These are phyloP conservation scores for Sebastes nivosus DNA, from an alignment of 2,797 vertebrate genomes.

Conservation along the genomic window DNA sequence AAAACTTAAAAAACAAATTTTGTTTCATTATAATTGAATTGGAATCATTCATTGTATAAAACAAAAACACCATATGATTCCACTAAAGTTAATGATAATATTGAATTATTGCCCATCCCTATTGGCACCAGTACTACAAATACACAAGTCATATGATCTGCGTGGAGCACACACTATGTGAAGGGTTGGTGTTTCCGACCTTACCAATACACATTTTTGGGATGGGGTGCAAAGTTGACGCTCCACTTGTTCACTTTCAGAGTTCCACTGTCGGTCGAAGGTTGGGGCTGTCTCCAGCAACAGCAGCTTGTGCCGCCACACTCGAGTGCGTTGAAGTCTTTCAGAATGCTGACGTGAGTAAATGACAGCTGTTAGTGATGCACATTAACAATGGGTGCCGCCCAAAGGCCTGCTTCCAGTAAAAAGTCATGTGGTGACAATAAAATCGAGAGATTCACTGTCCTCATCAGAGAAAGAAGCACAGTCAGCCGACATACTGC, in stretches of 20 bases:
- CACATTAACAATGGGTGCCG: neutral
- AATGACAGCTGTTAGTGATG: constrained; percentile 23
- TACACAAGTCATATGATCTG: neutral
- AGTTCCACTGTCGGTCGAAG: constrained; percentile 80
- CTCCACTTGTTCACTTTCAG: constrained; percentile 85
- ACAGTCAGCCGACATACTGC: neutral
- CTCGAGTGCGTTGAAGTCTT: constrained; percentile 93
- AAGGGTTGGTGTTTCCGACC: neutral
- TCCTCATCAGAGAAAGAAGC: neutral
- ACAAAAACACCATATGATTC: neutral
- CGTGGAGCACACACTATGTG: neutral
- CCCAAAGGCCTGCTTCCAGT: neutral
- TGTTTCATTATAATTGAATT: neutral
- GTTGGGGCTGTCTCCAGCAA: constrained; percentile 84
- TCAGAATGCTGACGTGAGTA: constrained; percentile 85
- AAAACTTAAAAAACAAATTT: neutral
- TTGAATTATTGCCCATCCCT: constrained; percentile 1
- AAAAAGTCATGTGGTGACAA: neutral
- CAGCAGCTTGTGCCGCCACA: constrained; percentile 79
- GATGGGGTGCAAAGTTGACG: constrained; percentile 88
- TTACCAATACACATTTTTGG: constrained; percentile 93
- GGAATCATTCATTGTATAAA: neutral
- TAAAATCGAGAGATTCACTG: neutral
- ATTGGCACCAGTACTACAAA: neutral
- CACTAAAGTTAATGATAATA: neutral